Evolutionary conservation across 2,797 vertebrate genomes (phyloP), one percentile per base, ranked within the genome.

Genomic region (Clamator glandarius): DNA sequence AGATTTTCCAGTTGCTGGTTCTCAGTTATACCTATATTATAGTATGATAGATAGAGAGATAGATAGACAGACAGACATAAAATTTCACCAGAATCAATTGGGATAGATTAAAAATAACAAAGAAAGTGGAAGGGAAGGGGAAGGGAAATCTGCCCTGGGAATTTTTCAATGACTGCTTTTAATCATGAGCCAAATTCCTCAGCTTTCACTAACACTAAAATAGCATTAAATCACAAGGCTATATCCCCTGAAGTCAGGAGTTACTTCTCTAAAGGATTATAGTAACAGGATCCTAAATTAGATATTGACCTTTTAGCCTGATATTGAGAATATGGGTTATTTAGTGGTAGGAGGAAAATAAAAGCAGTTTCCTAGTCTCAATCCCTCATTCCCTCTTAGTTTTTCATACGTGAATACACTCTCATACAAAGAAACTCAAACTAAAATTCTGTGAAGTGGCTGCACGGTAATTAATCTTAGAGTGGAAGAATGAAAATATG

Each of bases 251-350:
- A 81, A 84, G 54, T 82, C 48, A 63, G 33, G 25, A 89, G n/a
- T 75, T 89, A 83, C 42, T 93, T 33, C 67, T 79, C 58, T 70
- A n/a, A 70, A 84, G 29, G 39, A 57, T 84, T 91, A 55, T 5
- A 92, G 91, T 85, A 93, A 84, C n/a, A 88, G 29, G 50, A 92
- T 68, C 75, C 61, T 89, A 87, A 90, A 94, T 78, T 94, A 94
- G 68, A 25, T 92, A 90, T 77, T 93, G 84, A 87, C 72, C 78
- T 95, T 90, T 91, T 75, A 93, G 28, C 62, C 58, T 89, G 61
- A 51, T 89, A 72, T 66, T 69, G 75, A 94, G 54, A 93, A 77
- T 75, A 83, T 8, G 61, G 17, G 21, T 78, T 93, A 92, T 89
- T 89, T 89, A 91, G 64, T 59, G 58, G 19, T 41, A 83, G 64